A percentile compares a stretch with the other conserved stretches of the same genome.
Evolutionary conservation across 2,888 invertebrate species (phyloP).

Genomic region (Entomobrya proxima): DNA sequence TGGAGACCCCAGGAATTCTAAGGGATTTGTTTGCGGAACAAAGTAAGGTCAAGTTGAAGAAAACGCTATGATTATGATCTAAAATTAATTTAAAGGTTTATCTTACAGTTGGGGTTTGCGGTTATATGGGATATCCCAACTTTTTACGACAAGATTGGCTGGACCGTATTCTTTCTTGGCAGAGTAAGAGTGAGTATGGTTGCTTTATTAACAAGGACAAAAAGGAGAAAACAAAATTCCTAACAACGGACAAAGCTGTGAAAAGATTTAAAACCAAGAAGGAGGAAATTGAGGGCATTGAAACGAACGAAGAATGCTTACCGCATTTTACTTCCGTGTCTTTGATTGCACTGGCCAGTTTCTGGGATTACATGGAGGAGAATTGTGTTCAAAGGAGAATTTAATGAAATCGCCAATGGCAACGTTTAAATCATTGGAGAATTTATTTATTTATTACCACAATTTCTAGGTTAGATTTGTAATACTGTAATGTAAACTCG

Average conservation of each 20-base stretch:
- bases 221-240: neutral
- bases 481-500: too few relatives aligned
- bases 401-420: too few relatives aligned
- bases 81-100: constrained; percentile 38
- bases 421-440: too few relatives aligned
- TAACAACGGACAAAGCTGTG: neutral
- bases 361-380: constrained; percentile 25
- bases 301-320: neutral
- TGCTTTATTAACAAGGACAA: constrained; percentile 35
- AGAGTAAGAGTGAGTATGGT: constrained; percentile 65
- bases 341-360: neutral
- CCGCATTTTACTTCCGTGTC: constrained; percentile 26
- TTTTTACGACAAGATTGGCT: constrained; percentile 77
- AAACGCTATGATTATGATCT: neutral
- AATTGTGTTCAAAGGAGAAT: too few relatives aligned
- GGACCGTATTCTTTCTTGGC: constrained; percentile 77
- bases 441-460: too few relatives aligned
- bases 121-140: constrained; percentile 79
- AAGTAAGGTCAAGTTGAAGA: constrained; percentile 49
- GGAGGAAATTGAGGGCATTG: neutral
- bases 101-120: constrained; percentile 79
- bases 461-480: too few relatives aligned
- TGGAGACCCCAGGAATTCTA: constrained; percentile 46
- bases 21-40: constrained; percentile 70
- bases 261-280: neutral